Base-by-base conservation (phyloP, 1,140 invertebrate species). In the Hormaphis cornu region DNA sequence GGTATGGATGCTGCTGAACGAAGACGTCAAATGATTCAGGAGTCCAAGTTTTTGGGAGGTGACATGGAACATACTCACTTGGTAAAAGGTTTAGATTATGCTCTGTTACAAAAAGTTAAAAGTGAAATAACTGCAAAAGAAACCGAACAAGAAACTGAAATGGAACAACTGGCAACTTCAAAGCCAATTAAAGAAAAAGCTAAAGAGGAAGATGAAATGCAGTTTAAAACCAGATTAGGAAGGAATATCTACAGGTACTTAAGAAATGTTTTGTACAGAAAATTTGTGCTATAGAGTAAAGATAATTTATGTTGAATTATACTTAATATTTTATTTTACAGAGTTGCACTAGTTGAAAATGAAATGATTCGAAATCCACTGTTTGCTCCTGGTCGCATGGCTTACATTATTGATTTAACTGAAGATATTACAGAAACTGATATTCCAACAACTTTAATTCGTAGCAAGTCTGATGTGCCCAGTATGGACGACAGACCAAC, bases 61-160 rank as follows among this genome's bases (percentile, higher is more conserved):
- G 97, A 99, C 79, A 98, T 99, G 90, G 95, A 98, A 74, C 97
- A 99, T 76, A 99, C 97, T 79, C 97, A 99, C 81, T 96, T 99
- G 82, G 97, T 99, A 61, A 99, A 99, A 82, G 97, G 97, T 79
- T 83, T 99, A 10, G 97, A 99, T 87, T 99, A 97, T 82, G 97
- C 97, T 8, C 80, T 99, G n/a, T 80, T 99, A 53, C 95, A 99
- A 79, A 99, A 99, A 81, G 93, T 95, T 75, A 80, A 81, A 75
- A 90, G 88, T 73, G 91, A 95, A 80, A 91, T 95, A 72, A 83
- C 85, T 72, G 83, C 82, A 3, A 87, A 89, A 71, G 90, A 92
- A 75, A 81, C 84, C 35, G 93, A 95, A 76, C 87, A 93, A 75
- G 90, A 95, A 74, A 85, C 89, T 20, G 87, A 91, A 75, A 84